Evolutionary conservation across 2,797 vertebrate genomes (phyloP).

Genomic region (Scolopax rusticola): DNA sequence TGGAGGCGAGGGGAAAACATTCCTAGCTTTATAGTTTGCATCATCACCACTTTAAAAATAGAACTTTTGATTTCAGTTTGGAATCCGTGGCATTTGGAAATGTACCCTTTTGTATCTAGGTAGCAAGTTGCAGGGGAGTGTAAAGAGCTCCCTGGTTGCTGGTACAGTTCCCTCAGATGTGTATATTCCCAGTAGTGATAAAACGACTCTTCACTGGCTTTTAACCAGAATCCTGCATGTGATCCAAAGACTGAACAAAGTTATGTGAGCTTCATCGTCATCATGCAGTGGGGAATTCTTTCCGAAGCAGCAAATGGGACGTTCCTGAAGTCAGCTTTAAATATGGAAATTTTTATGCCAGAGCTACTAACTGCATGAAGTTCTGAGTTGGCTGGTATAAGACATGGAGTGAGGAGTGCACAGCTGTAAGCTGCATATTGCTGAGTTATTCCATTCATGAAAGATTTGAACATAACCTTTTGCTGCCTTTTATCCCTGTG

Average conservation of each 20-base stretch:
- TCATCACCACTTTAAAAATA: slow-evolving; percentile 54
- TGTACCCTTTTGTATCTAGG: slow-evolving; percentile 28
- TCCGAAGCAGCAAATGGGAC: slow-evolving; percentile 66
- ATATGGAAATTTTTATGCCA: slow-evolving; percentile 54
- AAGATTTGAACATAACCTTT: slow-evolving; percentile 39
- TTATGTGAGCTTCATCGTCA: slow-evolving; percentile 53
- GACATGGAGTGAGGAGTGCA: background rate
- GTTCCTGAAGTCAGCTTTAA: slow-evolving; percentile 75
- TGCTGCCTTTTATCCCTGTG: slow-evolving; percentile 43
- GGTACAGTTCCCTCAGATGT: background rate
- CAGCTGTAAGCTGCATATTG: background rate
- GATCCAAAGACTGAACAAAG: slow-evolving; percentile 63
- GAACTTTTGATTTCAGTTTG: slow-evolving; percentile 5
- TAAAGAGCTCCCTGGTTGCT: background rate
- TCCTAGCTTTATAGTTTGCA: slow-evolving; percentile 15
- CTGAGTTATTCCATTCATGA: slow-evolving; percentile 44
- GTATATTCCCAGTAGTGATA: slow-evolving; percentile 45
- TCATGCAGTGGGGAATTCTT: slow-evolving; percentile 72
- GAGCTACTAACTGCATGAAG: slow-evolving; percentile 8
- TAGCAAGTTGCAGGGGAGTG: slow-evolving; percentile 24
- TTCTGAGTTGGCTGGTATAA: background rate
- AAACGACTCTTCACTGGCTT: slow-evolving; percentile 47
- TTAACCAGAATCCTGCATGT: slow-evolving; percentile 57
- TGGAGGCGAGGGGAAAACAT: background rate
- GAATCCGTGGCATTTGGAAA: slow-evolving; percentile 17